These are phyloP conservation scores for Tinamus major DNA, from an alignment of 2,797 vertebrate species.

Conservation along the genomic window DNA sequence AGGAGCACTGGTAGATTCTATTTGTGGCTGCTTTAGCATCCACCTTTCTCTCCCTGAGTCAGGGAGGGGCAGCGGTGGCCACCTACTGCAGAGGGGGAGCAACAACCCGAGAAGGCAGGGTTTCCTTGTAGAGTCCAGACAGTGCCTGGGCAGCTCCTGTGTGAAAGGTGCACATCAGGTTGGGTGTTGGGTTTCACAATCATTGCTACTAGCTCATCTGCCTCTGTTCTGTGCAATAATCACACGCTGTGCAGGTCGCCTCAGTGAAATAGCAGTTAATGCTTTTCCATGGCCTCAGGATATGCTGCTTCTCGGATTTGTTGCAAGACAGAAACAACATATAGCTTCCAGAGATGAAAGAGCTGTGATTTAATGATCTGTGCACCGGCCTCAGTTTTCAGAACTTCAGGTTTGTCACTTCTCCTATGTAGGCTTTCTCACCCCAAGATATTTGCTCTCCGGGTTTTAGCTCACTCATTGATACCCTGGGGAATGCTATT, in stretches of 20 bases:
- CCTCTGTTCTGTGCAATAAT: background rate
- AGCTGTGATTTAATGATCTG: background rate
- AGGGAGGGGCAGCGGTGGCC: background rate
- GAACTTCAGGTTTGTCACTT: background rate
- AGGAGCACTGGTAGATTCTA: constrained; percentile 45
- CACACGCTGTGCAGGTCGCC: background rate
- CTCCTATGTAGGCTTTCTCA: background rate
- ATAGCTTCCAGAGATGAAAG: background rate
- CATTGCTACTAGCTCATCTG: background rate
- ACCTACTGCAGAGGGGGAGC: background rate
- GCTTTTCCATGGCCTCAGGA: background rate
- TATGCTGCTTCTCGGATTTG: background rate
- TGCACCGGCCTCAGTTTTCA: background rate
- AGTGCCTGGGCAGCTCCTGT: background rate
- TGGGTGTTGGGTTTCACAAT: constrained; percentile 7
- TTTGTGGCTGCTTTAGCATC: constrained; percentile 42
- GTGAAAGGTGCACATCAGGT: constrained; percentile 1
- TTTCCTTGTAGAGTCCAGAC: background rate
- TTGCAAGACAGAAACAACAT: background rate
- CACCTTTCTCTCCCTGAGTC: constrained; percentile 17
- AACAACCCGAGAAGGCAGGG: background rate
- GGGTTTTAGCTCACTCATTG: background rate
- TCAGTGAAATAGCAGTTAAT: background rate
- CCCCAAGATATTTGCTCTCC: background rate
- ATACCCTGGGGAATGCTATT: background rate